These are phyloP conservation scores for Alethe castanea DNA, from an alignment of 2,113 vertebrate genomes.

Conservation along the genomic window DNA sequence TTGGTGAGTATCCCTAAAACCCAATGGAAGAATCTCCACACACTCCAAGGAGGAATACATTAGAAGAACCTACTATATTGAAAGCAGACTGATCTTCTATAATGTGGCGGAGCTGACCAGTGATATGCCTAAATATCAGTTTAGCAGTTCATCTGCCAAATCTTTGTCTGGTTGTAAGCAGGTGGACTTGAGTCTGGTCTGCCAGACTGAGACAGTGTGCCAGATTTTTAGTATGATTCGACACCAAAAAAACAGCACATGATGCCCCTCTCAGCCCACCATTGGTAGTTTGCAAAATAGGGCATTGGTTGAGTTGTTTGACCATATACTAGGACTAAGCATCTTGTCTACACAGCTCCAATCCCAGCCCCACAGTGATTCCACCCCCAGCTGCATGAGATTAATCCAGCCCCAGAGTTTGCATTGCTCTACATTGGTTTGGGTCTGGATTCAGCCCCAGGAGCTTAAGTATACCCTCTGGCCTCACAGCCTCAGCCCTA, in stretches of 20 bases:
- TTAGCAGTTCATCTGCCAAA: not conserved
- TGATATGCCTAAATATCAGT: not conserved
- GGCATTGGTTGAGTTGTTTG: not conserved
- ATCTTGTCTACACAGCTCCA: not conserved
- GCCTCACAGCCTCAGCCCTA: not conserved
- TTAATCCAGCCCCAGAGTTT: not conserved
- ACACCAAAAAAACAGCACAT: not conserved
- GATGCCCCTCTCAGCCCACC: not conserved
- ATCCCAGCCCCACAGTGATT: not conserved
- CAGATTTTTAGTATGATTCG: not conserved
- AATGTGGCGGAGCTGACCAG: not conserved
- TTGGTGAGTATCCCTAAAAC: not conserved
- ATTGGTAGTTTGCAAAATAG: not conserved
- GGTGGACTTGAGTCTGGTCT: not conserved
- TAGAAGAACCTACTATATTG: not conserved
- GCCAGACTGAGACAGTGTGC: not conserved
- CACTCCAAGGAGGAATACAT: not conserved
- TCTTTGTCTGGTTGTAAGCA: not conserved
- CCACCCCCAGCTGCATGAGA: accelerated
- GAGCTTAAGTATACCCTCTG: not conserved
- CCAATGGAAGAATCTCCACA: not conserved
- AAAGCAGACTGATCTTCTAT: not conserved
- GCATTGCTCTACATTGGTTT: not conserved
- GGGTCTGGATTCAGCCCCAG: not conserved
- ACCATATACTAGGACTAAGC: not conserved